Percentiles rank a stretch among this genome's conserved stretches.
phyloP scores from a whole-genome alignment of 2,888 invertebrate genomes.

The Pteria penguin region DNA sequence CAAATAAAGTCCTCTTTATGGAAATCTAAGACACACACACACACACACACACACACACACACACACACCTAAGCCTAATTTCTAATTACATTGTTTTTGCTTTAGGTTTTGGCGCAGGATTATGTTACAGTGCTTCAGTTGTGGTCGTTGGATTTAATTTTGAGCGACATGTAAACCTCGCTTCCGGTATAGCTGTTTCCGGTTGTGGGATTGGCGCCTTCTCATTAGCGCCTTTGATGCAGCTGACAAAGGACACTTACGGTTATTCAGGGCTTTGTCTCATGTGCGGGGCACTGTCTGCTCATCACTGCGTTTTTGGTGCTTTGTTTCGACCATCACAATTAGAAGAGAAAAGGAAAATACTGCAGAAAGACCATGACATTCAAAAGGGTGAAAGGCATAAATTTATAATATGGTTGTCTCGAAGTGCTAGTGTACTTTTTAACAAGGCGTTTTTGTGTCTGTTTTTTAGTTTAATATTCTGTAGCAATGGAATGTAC shows the following conservation, averaged over 20 bases:
- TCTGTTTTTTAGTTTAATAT: conserved; percentile 48
- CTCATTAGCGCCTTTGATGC: conserved; percentile 50
- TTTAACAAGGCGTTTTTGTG: conserved; percentile 48
- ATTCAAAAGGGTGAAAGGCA: conserved; percentile 22
- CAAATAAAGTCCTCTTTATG: background rate
- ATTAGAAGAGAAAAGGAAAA: conserved; percentile 43
- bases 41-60: too few species aligned
- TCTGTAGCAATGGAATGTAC: conserved; percentile 54
- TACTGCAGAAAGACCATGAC: background rate
- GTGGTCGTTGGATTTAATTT: conserved; percentile 60
- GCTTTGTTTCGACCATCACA: conserved; percentile 51
- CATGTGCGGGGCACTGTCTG: conserved; percentile 50
- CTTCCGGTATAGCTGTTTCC: conserved; percentile 53
- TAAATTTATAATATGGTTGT: conserved; percentile 27
- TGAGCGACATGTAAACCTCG: conserved; percentile 47
- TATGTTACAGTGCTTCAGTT: conserved; percentile 57
- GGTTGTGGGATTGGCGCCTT: conserved; percentile 56
- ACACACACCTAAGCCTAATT: too few species aligned
- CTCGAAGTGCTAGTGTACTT: conserved; percentile 47
- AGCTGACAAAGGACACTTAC: conserved; percentile 47
- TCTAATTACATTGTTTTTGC: too few species aligned
- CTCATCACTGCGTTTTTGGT: conserved; percentile 54
- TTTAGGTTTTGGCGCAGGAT: conserved; percentile 55
- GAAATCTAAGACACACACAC: too few species aligned
- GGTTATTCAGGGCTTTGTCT: conserved; percentile 53